A percentile compares a stretch with the other conserved stretches of the same genome.
These are phyloP conservation scores for Lasioglossum marginatum DNA, from an alignment of 2,888 invertebrate genomes.

Conservation along the genomic window DNA sequence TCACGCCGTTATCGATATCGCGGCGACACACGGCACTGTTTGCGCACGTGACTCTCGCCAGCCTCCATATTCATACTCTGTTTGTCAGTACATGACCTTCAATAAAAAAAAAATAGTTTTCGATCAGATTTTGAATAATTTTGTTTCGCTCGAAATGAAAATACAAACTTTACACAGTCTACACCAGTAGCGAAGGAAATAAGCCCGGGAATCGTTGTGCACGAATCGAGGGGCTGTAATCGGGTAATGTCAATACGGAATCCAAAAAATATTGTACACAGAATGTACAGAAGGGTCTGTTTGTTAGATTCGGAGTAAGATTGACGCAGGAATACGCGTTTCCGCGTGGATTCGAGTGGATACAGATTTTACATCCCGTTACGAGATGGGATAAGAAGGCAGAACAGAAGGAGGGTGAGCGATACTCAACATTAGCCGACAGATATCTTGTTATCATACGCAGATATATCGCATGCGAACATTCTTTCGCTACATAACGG, in stretches of 20 bases:
- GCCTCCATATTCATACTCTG: conserved; percentile 4
- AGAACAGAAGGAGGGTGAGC: neutral
- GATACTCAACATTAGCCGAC: neutral
- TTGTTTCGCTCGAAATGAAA: too few relatives aligned
- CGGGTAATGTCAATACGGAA: too few relatives aligned
- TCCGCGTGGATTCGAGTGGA: neutral
- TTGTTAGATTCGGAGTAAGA: neutral
- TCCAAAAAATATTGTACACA: neutral
- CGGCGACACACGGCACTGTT: conserved; percentile 14
- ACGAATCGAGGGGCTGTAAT: neutral
- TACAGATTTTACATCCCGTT: conserved; percentile 28
- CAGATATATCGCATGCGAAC: conserved; percentile 36
- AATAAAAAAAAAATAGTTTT: too few relatives aligned
- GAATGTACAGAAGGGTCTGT: too few relatives aligned
- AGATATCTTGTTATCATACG: conserved; percentile 43
- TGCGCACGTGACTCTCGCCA: conserved; percentile 20
- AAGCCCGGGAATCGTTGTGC: neutral
- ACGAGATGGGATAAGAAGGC: conserved; percentile 14
- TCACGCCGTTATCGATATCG: conserved; percentile 56
- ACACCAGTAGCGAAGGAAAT: neutral
- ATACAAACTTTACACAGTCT: neutral
- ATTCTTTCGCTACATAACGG: conserved; percentile 26
- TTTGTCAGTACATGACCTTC: neutral
- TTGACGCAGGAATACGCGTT: neutral
- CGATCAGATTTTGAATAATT: neutral